Conservation (phyloP, 2,888 invertebrate species). For the Teleogryllus oceanicus region DNA sequence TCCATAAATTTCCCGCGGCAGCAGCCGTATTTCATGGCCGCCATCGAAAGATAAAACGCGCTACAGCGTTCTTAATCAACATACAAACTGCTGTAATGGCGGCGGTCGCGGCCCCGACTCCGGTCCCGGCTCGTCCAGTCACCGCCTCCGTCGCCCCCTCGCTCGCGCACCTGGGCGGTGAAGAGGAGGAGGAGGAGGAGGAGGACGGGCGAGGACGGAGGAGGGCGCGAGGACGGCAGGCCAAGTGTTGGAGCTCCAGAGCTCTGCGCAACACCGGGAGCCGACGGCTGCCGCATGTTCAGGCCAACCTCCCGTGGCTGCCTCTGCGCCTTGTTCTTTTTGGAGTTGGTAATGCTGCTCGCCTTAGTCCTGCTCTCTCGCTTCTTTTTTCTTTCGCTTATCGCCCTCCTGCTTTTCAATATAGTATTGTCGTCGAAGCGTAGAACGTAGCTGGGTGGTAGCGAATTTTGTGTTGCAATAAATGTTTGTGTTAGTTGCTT, state of each 20-base stretch:
- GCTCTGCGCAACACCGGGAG: not conserved
- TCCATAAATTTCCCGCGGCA: not conserved
- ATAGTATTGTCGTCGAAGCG: too few relatives aligned
- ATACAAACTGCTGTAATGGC: not conserved
- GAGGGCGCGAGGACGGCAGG: not conserved
- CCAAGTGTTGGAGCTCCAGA: too few relatives aligned
- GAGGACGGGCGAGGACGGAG: not conserved
- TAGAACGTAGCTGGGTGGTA: too few relatives aligned
- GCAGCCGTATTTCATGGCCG: not conserved
- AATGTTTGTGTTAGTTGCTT: too few relatives aligned
- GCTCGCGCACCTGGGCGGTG: not conserved
- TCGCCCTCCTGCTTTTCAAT: too few relatives aligned
- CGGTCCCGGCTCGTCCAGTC: not conserved
- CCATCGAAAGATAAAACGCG: slow-evolving; percentile 9
- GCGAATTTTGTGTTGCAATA: too few relatives aligned
- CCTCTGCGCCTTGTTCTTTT: not conserved
- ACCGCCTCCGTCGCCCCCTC: not conserved
- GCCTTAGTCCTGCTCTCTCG: too few relatives aligned
- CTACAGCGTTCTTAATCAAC: slow-evolving; percentile 10
- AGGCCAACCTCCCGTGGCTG: not conserved
- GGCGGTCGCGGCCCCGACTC: not conserved
- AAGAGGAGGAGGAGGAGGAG: not conserved
- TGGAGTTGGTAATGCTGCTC: not conserved
- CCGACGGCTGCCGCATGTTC: not conserved
- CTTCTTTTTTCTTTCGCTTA: too few relatives aligned